These are phyloP conservation scores for Xenopus tropicalis DNA, from an alignment of 2,113 vertebrate species.

Conservation along the genomic window DNA sequence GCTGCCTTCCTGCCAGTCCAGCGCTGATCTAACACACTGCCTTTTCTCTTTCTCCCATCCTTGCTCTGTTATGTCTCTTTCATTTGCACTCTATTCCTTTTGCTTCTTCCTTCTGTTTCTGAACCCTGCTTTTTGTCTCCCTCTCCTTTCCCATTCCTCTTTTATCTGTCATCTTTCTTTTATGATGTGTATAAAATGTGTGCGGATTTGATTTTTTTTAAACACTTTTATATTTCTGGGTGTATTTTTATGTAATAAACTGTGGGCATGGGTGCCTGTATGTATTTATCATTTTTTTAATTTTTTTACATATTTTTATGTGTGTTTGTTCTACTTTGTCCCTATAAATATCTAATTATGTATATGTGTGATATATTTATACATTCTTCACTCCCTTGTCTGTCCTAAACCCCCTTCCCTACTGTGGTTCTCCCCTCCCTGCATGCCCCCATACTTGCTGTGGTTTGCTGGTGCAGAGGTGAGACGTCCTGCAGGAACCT, in stretches of 20 bases:
- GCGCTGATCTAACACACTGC: constrained; percentile 41
- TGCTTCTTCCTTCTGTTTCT: constrained; percentile 42
- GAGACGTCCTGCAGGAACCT: constrained; percentile 77
- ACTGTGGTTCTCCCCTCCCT: constrained; percentile 47
- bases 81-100: constrained; percentile 13
- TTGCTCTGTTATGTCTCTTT: constrained; percentile 34
- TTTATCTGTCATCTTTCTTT: constrained; percentile 13
- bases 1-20: constrained; percentile 29
- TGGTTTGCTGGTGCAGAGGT: constrained; percentile 3
- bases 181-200: constrained; percentile 46
- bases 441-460: constrained; percentile 33
- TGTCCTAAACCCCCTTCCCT: background rate
- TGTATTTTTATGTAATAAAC: background rate
- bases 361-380: constrained; percentile 49
- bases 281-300: background rate
- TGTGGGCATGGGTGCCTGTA: background rate
- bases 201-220: constrained; percentile 27
- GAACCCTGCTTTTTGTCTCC: constrained; percentile 15
- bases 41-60: constrained; percentile 42
- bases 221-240: background rate
- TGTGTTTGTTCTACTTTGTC: constrained; percentile 37
- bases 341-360: constrained; percentile 37
- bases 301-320: constrained; percentile 16
- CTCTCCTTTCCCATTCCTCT: background rate
- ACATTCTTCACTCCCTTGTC: background rate